Percentiles rank a stretch among this genome's conserved stretches.
These are phyloP conservation scores for Aphodius granarius DNA, from an alignment of 2,888 invertebrate genomes.

Conservation along the genomic window DNA sequence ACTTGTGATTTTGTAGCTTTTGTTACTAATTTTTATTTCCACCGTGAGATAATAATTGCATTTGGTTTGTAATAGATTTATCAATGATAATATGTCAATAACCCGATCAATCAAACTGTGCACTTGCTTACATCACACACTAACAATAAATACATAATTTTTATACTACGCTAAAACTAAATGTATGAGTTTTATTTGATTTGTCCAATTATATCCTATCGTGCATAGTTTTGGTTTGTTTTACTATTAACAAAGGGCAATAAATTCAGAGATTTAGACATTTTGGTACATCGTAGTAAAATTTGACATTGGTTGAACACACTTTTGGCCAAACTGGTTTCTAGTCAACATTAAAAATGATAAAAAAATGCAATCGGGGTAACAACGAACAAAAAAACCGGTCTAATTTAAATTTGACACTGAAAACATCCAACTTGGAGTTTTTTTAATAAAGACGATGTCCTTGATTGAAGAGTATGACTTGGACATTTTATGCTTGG, in stretches of 20 bases:
- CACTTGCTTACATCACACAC: neutral
- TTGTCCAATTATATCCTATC: too few relatives aligned
- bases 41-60: neutral
- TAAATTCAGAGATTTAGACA: neutral
- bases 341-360: neutral
- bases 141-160: neutral
- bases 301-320: neutral
- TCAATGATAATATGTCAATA: neutral
- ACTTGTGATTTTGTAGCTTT: neutral
- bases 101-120: neutral
- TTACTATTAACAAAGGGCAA: neutral
- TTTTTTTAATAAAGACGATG: neutral
- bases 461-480: neutral
- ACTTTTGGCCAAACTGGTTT: neutral
- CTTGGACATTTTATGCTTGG: neutral
- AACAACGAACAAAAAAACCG: neutral
- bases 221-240: too few relatives aligned
- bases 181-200: too few relatives aligned
- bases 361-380: too few relatives aligned
- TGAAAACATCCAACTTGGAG: neutral
- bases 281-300: neutral
- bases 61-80: neutral
- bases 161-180: too few relatives aligned
- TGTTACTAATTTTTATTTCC: neutral
- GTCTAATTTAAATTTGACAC: neutral